A percentile compares a stretch with the other conserved stretches of the same genome.
These are phyloP conservation scores for Serilophus lunatus DNA, from an alignment of 2,113 vertebrate species.

Conservation along the genomic window DNA sequence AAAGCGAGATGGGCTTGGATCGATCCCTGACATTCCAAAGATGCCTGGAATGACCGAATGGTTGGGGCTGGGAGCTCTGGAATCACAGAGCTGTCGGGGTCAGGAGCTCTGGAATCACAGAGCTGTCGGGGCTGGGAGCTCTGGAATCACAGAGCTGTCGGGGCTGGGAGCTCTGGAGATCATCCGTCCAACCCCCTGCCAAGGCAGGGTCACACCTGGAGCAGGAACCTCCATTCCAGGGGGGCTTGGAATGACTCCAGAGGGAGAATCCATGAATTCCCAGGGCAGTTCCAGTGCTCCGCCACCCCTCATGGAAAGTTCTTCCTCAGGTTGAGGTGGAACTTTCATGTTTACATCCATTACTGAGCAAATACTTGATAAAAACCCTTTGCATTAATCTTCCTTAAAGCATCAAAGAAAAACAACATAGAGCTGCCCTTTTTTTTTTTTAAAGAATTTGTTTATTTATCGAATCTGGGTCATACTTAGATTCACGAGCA, in stretches of 20 bases:
- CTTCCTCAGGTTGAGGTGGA: neutral
- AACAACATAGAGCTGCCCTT: neutral
- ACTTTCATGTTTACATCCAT: neutral
- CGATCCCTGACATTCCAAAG: neutral
- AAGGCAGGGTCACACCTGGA: neutral
- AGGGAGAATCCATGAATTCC: accelerated
- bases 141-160: too few species aligned
- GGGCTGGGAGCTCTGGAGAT: neutral
- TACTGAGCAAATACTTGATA: neutral
- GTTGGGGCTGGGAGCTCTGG: too few species aligned
- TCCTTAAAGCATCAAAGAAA: neutral
- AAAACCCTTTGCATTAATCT: neutral
- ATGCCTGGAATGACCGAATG: too few species aligned
- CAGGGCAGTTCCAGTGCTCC: accelerated
- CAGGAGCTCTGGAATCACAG: too few species aligned
- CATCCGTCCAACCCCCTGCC: accelerated
- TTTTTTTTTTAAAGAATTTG: constrained; percentile 84
- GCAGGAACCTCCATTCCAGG: too few species aligned
- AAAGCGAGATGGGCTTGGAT: accelerated
- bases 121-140: too few species aligned
- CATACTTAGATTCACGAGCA: constrained; percentile 81
- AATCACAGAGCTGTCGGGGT: too few species aligned
- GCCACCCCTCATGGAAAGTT: neutral
- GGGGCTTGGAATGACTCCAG: neutral
- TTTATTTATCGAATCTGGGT: constrained; percentile 92